A percentile compares a stretch with the other conserved stretches of the same genome.
Evolutionary conservation across 2,113 vertebrate genomes (phyloP).

Genomic region (Heterochromis multidens): DNA sequence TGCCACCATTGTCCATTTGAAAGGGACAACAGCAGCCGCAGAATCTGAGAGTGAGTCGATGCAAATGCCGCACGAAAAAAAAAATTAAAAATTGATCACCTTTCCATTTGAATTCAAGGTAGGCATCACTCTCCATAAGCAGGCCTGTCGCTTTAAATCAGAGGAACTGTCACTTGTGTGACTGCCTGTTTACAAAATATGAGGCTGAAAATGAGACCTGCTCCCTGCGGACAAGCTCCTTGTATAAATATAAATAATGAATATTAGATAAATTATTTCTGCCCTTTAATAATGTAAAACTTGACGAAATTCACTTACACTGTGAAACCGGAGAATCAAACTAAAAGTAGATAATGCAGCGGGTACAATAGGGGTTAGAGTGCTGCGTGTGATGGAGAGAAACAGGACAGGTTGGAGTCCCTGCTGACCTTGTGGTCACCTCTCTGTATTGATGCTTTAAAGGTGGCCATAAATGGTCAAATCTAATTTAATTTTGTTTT

Average conservation of each 20-base stretch:
- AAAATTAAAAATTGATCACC: slow-evolving; percentile 76
- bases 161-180: slow-evolving; percentile 73
- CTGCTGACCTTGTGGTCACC: slow-evolving; percentile 33
- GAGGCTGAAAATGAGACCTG: slow-evolving; percentile 83
- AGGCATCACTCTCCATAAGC: slow-evolving; percentile 77
- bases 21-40: slow-evolving; percentile 8
- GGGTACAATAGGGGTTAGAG: slow-evolving; percentile 46
- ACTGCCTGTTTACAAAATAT: slow-evolving; percentile 82
- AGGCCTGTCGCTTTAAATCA: slow-evolving; percentile 80
- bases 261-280: slow-evolving; percentile 83
- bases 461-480: neutral
- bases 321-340: slow-evolving; percentile 61
- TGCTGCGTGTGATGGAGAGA: slow-evolving; percentile 6
- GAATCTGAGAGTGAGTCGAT: slow-evolving; percentile 55
- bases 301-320: slow-evolving; percentile 72
- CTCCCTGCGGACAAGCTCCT: slow-evolving; percentile 76
- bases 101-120: slow-evolving; percentile 80
- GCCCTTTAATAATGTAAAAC: slow-evolving; percentile 75
- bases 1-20: slow-evolving; percentile 64
- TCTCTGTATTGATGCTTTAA: neutral
- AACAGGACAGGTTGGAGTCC: neutral
- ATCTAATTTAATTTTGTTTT: neutral
- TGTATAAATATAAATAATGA: slow-evolving; percentile 85
- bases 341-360: slow-evolving; percentile 64
- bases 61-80: slow-evolving; percentile 65